Evolutionary conservation across 1,140 invertebrate species (phyloP).

Genomic region (Cotesia glomerata): DNA sequence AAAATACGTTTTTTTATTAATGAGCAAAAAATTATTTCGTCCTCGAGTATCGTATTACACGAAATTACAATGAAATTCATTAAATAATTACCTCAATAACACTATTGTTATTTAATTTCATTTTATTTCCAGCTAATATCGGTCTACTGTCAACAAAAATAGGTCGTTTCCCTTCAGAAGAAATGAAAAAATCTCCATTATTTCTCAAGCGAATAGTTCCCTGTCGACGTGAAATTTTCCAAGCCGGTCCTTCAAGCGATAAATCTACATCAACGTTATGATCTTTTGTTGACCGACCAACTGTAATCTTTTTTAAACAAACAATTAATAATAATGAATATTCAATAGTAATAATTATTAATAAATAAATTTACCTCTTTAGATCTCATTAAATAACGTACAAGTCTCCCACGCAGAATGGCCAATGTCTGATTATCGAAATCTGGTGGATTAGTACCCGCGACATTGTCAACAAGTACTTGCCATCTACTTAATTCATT

Average conservation of each 20-base stretch:
- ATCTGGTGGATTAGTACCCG: conserved; percentile 78
- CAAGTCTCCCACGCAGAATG: conserved; percentile 88
- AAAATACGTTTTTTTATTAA: conserved; percentile 45
- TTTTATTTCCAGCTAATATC: conserved; percentile 84
- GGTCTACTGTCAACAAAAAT: conserved; percentile 94
- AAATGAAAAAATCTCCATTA: conserved; percentile 92
- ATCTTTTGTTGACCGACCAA: conserved; percentile 89
- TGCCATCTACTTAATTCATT: conserved; percentile 91
- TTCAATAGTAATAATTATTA: conserved; percentile 7
- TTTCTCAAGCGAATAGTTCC: conserved; percentile 88
- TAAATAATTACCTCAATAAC: conserved; percentile 81
- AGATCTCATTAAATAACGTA: conserved; percentile 95
- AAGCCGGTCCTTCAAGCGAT: conserved; percentile 86
- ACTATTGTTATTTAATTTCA: conserved; percentile 89
- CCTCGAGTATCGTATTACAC: too few species aligned
- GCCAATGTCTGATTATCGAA: conserved; percentile 93
- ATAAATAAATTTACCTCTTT: conserved; percentile 73
- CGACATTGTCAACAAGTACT: conserved; percentile 90
- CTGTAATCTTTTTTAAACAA: conserved; percentile 74
- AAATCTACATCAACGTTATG: conserved; percentile 94
- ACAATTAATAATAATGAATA: conserved; percentile 3
- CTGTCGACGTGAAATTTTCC: conserved; percentile 85
- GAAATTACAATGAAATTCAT: conserved; percentile 12
- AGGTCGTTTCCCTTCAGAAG: conserved; percentile 93
- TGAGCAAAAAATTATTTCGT: not conserved